Base-by-base conservation (phyloP, 2,888 invertebrate species). In the Leuctra nigra region DNA sequence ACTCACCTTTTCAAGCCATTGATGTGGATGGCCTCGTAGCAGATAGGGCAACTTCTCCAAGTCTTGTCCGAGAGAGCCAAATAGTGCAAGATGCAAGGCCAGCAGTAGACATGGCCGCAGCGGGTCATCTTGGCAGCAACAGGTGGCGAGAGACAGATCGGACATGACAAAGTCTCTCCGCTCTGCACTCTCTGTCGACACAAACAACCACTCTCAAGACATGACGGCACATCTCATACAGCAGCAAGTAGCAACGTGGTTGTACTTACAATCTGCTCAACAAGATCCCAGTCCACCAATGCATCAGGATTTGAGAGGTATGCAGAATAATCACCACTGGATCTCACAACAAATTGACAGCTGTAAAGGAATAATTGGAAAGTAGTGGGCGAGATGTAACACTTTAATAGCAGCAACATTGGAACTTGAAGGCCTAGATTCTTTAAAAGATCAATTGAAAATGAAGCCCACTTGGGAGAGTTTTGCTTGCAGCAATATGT, bases 71-170 rank as follows among this genome's bases (percentile, higher is more conserved):
- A 86, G 1, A 94, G 75, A 1, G 90, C 85, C 39, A 93, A 78
- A 69, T 96, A 96, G 72, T 96, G 96, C 48, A 98, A 78, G 64
- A 94, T 83, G 68, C 97, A 98, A 0, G 94, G 81, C 94, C 93
- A 97, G 72, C 97, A 98, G 72, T 90, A 96, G 61, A 93, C 87
- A 70, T 98, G 97, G 9, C 97, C 96, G 71, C 97, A 98, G 39
- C 86, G 82, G 0, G 94, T 95, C 69, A 95, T 90, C 72, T 95
- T 92, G 1, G 88, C 94, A 54, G 93, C 91, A 54, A 83, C 79
- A 2, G 95, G 94, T 33, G 84, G 75, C 67, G 87, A 87, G 62
- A 97, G 77, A 72, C 97, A 98, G 68, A 98, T 96, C 0, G 97
- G 97, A 70, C 97, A 97, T 38, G 82, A 82, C 18, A 86, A 79